Conservation (phyloP, 2,888 invertebrate genomes). For the Ceriagrion tenellum region DNA sequence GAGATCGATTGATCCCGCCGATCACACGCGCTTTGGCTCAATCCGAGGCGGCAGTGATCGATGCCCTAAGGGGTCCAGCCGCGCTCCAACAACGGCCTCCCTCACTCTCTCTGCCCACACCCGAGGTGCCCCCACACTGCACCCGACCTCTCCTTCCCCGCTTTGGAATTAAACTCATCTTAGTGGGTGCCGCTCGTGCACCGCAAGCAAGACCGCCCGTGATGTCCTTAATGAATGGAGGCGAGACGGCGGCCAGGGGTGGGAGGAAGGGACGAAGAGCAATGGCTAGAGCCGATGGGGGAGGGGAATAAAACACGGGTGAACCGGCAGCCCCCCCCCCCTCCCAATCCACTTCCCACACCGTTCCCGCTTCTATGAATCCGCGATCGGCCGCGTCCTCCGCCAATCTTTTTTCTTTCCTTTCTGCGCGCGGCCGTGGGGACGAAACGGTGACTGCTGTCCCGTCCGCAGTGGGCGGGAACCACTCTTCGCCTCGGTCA, state of each 20-base stretch:
- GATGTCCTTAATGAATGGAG: constrained; percentile 40
- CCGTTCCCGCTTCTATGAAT: no score
- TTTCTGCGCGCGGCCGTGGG: no score
- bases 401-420: no score
- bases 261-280: not conserved
- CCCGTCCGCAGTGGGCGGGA: not conserved
- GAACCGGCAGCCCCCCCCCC: no score
- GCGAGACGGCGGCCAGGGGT: not conserved
- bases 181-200: constrained; percentile 32
- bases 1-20: constrained; percentile 53
- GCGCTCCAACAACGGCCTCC: not conserved
- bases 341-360: no score
- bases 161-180: constrained; percentile 34
- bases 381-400: no score
- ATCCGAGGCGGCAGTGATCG: constrained; percentile 11
- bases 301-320: no score
- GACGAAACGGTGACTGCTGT: no score
- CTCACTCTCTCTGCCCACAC: no score
- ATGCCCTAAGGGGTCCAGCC: not conserved
- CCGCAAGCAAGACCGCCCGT: constrained; percentile 66
- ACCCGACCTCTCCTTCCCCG: not conserved
- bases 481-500: not conserved
- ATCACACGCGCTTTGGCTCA: constrained; percentile 35
- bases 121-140: no score
- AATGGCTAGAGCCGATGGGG: not conserved